Evolutionary conservation across 2,113 vertebrate genomes (phyloP).

Genomic region (Spea multiplicata): DNA sequence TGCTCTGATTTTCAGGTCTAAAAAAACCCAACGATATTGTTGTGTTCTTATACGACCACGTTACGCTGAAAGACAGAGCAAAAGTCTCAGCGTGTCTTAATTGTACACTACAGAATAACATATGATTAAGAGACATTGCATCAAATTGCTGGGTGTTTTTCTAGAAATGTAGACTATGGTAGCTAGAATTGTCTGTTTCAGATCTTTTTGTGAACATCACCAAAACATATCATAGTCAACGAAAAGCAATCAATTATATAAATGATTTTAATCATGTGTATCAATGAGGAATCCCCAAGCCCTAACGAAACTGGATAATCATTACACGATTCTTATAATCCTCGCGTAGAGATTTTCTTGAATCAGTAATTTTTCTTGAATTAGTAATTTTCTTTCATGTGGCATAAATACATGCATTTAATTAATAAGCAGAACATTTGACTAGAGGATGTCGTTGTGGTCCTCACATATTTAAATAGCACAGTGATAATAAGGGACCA

Average conservation of each 20-base stretch:
- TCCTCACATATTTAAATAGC: neutral
- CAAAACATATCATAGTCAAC: conserved; percentile 20
- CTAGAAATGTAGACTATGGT: conserved; percentile 13
- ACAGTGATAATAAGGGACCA: neutral
- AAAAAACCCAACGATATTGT: no score
- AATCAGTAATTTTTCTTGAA: conserved; percentile 3
- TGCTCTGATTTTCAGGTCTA: no score
- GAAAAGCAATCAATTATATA: conserved; percentile 23
- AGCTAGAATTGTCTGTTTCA: conserved; percentile 9
- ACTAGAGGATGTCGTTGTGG: neutral
- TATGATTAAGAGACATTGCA: conserved; percentile 25
- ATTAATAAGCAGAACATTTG: conserved; percentile 19
- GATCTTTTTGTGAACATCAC: neutral
- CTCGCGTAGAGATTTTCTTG: conserved; percentile 11
- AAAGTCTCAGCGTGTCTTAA: no score
- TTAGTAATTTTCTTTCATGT: neutral
- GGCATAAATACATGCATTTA: conserved; percentile 22
- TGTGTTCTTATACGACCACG: no score
- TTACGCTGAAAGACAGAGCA: no score
- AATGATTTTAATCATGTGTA: conserved; percentile 39
- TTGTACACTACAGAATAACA: conserved; percentile 1
- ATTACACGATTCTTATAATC: conserved; percentile 28
- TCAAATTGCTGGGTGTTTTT: conserved; percentile 12
- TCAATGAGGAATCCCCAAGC: conserved; percentile 23
- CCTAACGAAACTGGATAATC: conserved; percentile 34